Evolutionary conservation across 2,797 vertebrate genomes (phyloP).

Genomic region (Chiloscyllium punctatum): DNA sequence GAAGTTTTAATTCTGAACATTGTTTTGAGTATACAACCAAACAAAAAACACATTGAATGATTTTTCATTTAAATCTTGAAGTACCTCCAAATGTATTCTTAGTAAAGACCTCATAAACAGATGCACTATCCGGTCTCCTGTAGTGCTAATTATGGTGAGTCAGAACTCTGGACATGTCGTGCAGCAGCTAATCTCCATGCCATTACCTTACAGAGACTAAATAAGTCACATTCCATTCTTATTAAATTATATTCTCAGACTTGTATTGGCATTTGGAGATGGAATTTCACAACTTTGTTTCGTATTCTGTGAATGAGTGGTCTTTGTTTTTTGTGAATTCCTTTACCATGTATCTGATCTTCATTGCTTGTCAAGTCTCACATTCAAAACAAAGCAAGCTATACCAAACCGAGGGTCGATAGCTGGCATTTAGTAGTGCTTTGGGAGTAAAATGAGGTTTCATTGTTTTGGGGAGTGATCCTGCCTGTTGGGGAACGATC

Average conservation of each 20-base stretch:
- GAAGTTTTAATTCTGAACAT: not conserved
- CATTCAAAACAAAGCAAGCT: not conserved
- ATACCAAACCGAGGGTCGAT: not conserved
- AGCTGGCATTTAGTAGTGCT: not conserved
- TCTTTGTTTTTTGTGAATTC: not conserved
- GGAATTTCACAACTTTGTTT: not conserved
- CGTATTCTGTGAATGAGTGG: not conserved
- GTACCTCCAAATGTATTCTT: not conserved
- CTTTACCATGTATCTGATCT: not conserved
- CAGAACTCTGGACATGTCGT: not conserved
- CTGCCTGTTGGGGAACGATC: not conserved
- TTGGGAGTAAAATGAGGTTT: not conserved
- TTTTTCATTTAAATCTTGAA: not conserved
- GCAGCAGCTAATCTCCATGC: not conserved
- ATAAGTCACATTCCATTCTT: constrained; percentile 19
- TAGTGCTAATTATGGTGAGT: not conserved
- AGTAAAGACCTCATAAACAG: not conserved
- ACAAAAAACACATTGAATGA: not conserved
- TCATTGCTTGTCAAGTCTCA: not conserved
- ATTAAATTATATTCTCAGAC: not conserved
- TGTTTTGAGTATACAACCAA: not conserved
- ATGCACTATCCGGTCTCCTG: not conserved
- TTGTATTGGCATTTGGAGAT: not conserved
- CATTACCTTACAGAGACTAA: not conserved
- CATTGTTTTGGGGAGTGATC: not conserved